Evolutionary conservation across 2,888 invertebrate genomes (phyloP).

Genomic region (Ryuthela nishihirai): DNA sequence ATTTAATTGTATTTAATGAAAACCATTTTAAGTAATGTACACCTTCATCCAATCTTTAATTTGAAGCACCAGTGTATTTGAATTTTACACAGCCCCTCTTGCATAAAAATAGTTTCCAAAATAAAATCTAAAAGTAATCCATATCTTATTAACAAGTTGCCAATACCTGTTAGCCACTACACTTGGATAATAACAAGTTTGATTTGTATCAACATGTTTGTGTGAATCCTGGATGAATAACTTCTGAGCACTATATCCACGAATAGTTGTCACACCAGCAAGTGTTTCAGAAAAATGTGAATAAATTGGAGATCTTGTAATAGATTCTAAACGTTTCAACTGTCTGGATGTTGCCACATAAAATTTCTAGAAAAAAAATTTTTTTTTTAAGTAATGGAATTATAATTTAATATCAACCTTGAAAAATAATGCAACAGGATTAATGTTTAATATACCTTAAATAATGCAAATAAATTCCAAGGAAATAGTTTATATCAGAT

Average conservation of each 20-base stretch:
- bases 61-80: too few relatives aligned
- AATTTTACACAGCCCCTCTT: too few relatives aligned
- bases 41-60: too few relatives aligned
- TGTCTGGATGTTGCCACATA: conserved; percentile 54
- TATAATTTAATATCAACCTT: not conserved
- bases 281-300: conserved; percentile 55
- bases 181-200: conserved; percentile 44
- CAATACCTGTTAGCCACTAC: conserved; percentile 54
- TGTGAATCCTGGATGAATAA: conserved; percentile 54
- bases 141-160: too few relatives aligned
- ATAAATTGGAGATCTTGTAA: conserved; percentile 54
- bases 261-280: conserved; percentile 21
- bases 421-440: not conserved
- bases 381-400: not conserved
- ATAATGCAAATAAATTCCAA: too few relatives aligned
- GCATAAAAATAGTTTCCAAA: too few relatives aligned
- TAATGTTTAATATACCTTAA: too few relatives aligned
- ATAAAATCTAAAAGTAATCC: too few relatives aligned
- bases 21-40: too few relatives aligned
- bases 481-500: too few relatives aligned
- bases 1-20: too few relatives aligned
- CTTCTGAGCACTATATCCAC: conserved; percentile 13
- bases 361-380: conserved; percentile 52
- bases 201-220: conserved; percentile 53
- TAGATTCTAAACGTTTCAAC: conserved; percentile 53